Percentiles rank a stretch among this genome's conserved stretches.
Evolutionary conservation across 2,888 invertebrate species (phyloP).

Genomic region (Drosophila formosana): DNA sequence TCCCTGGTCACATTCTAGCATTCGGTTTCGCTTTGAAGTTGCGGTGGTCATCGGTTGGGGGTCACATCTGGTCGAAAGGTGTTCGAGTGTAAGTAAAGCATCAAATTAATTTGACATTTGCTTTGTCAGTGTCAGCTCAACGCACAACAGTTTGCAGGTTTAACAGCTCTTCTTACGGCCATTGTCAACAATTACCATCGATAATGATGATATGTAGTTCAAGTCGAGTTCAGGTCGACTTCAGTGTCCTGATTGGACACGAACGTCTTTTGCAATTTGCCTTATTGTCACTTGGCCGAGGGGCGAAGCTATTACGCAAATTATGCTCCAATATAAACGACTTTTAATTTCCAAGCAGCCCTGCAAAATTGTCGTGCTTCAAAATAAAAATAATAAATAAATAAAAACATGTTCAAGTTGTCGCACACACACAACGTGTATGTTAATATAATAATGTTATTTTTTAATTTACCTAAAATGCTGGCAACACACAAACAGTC

Average conservation of each 20-base stretch:
- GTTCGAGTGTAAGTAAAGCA: conserved; percentile 67
- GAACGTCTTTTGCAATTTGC: conserved; percentile 35
- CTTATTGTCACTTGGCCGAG: conserved; percentile 65
- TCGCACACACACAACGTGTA: conserved; percentile 15
- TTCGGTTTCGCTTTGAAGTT: conserved; percentile 63
- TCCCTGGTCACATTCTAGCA: conserved; percentile 18
- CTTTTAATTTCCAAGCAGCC: conserved; percentile 6
- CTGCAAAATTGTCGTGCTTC: conserved; percentile 15
- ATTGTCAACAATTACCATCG: conserved; percentile 40
- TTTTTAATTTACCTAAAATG: conserved; percentile 79
- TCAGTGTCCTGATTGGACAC: conserved; percentile 1
- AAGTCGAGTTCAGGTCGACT: not conserved
- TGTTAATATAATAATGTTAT: conserved; percentile 65
- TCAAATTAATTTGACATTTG: conserved; percentile 80
- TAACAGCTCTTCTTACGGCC: conserved; percentile 22
- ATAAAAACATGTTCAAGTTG: conserved; percentile 13
- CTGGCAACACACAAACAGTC: conserved; percentile 20
- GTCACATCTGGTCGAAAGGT: conserved; percentile 45
- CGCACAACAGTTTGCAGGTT: conserved; percentile 34
- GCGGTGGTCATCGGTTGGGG: conserved; percentile 5
- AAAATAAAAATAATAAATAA: conserved; percentile 33
- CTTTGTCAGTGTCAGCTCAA: conserved; percentile 72
- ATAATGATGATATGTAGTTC: conserved; percentile 52
- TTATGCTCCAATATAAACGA: conserved; percentile 27
- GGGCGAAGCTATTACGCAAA: conserved; percentile 57